A percentile compares a stretch with the other conserved stretches of the same genome.
These are phyloP conservation scores for Fringilla coelebs DNA, from an alignment of 2,797 vertebrate genomes.

Conservation along the genomic window DNA sequence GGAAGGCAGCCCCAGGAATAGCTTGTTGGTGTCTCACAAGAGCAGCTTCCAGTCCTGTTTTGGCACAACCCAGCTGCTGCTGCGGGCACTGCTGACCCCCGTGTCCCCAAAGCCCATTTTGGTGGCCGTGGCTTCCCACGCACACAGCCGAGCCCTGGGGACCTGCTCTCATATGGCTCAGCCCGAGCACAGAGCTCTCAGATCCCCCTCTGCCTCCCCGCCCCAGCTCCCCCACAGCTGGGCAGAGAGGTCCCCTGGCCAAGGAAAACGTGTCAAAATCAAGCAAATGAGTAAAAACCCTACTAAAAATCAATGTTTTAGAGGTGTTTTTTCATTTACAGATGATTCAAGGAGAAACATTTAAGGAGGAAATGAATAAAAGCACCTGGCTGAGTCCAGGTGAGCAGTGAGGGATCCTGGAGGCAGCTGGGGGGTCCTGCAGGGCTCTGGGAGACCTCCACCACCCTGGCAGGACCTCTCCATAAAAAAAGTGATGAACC, in stretches of 20 bases:
- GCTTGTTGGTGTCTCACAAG: neutral
- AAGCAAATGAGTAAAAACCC: accelerated
- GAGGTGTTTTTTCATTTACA: neutral
- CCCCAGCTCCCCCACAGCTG: neutral
- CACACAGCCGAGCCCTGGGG: accelerated
- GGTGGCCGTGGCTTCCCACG: accelerated
- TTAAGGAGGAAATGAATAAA: neutral
- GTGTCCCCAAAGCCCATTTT: too few species aligned
- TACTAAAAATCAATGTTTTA: neutral
- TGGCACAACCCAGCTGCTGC: neutral
- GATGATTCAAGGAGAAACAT: neutral
- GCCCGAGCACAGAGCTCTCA: neutral
- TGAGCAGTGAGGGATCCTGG: neutral
- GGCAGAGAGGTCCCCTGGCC: neutral
- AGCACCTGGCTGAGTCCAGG: neutral
- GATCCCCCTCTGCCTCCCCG: neutral
- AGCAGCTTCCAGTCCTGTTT: neutral
- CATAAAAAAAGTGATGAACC: neutral
- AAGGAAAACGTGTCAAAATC: neutral
- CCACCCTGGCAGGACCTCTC: neutral
- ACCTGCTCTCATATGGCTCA: neutral
- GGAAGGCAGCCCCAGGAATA: neutral
- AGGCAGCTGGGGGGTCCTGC: neutral
- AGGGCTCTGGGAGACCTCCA: neutral
- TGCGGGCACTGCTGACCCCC: neutral